phyloP scores from a whole-genome alignment of 2,888 invertebrate species.

The Plemyria rubiginata region DNA sequence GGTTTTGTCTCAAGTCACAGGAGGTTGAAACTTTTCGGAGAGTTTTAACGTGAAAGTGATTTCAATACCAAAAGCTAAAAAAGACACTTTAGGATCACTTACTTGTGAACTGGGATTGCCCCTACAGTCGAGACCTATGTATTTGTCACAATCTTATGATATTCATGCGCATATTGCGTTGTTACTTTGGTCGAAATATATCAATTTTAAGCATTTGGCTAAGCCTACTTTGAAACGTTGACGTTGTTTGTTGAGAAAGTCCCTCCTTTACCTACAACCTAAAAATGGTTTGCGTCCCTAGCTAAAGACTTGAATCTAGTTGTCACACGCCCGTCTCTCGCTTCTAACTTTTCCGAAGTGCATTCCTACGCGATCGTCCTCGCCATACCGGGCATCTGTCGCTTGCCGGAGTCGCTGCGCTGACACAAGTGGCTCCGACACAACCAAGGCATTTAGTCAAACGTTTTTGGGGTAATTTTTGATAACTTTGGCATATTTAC shows the following conservation, averaged over 20 bases:
- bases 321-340: conserved; percentile 34
- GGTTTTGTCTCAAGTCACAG: conserved; percentile 62
- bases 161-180: not conserved
- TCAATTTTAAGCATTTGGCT: not conserved
- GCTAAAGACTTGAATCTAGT: not conserved
- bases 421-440: conserved; percentile 63
- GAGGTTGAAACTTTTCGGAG: conserved; percentile 35
- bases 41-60: not conserved
- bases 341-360: conserved; percentile 49
- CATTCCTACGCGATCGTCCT: conserved; percentile 77
- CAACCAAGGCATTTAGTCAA: conserved; percentile 23
- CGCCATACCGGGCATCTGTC: conserved; percentile 73
- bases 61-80: not conserved
- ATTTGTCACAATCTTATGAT: not conserved
- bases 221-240: not conserved
- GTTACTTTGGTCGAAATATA: not conserved
- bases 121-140: not conserved
- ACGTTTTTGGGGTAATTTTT: conserved; percentile 7
- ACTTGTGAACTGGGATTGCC: not conserved
- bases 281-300: not conserved
- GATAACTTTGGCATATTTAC: not conserved
- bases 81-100: not conserved
- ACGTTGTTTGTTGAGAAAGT: not conserved
- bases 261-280: not conserved
- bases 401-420: conserved; percentile 48